These are phyloP conservation scores for Capitulum mitella DNA, from an alignment of 2,888 invertebrate species.

Conservation along the genomic window DNA sequence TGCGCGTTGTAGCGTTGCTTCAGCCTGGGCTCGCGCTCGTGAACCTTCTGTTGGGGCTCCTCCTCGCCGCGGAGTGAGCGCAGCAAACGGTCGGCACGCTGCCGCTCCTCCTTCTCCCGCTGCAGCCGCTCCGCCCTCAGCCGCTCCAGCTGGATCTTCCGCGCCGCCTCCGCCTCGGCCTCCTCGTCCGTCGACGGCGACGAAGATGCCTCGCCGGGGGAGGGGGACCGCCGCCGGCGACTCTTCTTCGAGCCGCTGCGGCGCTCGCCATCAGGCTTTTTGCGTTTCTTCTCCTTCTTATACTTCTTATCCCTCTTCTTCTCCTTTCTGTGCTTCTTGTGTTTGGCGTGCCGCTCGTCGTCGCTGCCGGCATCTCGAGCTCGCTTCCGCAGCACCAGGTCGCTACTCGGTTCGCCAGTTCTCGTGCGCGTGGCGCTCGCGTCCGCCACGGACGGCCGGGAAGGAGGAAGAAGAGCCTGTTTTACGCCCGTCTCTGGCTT, in stretches of 20 bases:
- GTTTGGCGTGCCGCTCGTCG: not conserved
- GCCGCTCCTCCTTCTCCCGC: constrained; percentile 71
- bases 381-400: too few relatives aligned
- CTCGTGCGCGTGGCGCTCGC: not conserved
- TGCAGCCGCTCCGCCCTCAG: constrained; percentile 68
- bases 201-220: not conserved
- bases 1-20: constrained; percentile 89
- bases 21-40: constrained; percentile 43
- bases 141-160: constrained; percentile 52
- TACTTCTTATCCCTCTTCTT: constrained; percentile 29
- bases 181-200: constrained; percentile 36
- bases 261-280: too few relatives aligned
- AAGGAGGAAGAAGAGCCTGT: not conserved
- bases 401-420: too few relatives aligned
- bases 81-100: constrained; percentile 59
- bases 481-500: not conserved
- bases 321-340: constrained; percentile 31
- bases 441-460: not conserved
- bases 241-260: too few relatives aligned
- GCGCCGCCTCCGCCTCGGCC: constrained; percentile 40
- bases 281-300: too few relatives aligned
- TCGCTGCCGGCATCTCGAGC: not conserved
- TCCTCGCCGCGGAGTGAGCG: constrained; percentile 49
- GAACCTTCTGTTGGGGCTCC: too few relatives aligned
- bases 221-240: not conserved